phyloP scores from a whole-genome alignment of 2,888 invertebrate species.

The Ephialtes manifestator region DNA sequence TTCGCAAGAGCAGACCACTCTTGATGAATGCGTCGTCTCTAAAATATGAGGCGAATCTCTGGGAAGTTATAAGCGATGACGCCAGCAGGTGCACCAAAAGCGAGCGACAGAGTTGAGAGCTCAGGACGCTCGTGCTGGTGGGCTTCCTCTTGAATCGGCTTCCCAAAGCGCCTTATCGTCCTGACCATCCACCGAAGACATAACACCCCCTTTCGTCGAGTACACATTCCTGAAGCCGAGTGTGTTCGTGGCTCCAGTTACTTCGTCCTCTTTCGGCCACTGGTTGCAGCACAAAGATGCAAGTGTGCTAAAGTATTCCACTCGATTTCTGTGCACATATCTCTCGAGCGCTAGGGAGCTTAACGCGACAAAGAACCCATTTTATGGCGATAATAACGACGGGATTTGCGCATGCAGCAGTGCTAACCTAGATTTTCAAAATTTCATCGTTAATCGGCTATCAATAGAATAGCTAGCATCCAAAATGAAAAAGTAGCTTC shows the following conservation, averaged over 20 bases:
- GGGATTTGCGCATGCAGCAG: conserved; percentile 26
- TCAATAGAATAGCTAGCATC: not conserved
- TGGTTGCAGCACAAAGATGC: not conserved
- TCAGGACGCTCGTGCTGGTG: conserved; percentile 24
- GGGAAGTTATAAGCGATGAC: conserved; percentile 73
- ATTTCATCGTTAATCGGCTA: conserved; percentile 26
- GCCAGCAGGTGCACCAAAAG: conserved; percentile 70
- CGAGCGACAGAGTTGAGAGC: conserved; percentile 50
- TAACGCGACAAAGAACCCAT: conserved; percentile 54
- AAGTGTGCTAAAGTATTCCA: not conserved
- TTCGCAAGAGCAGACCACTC: conserved; percentile 25
- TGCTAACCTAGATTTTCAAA: conserved; percentile 24
- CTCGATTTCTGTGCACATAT: conserved; percentile 25
- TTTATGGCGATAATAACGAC: conserved; percentile 42
- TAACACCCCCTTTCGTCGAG: conserved; percentile 51
- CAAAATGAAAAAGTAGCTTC: no score
- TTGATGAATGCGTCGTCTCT: conserved; percentile 68
- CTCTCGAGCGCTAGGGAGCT: conserved; percentile 22
- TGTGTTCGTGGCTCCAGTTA: conserved; percentile 22
- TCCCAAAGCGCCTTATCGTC: conserved; percentile 61
- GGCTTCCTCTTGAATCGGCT: conserved; percentile 46
- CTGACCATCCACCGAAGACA: conserved; percentile 58
- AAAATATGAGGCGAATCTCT: conserved; percentile 75
- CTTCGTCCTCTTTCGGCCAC: not conserved
- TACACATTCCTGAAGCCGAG: conserved; percentile 43